Evolutionary conservation across 2,888 invertebrate genomes (phyloP), one percentile per base, ranked within the genome.

Genomic region (Synanthedon vespiformis): DNA sequence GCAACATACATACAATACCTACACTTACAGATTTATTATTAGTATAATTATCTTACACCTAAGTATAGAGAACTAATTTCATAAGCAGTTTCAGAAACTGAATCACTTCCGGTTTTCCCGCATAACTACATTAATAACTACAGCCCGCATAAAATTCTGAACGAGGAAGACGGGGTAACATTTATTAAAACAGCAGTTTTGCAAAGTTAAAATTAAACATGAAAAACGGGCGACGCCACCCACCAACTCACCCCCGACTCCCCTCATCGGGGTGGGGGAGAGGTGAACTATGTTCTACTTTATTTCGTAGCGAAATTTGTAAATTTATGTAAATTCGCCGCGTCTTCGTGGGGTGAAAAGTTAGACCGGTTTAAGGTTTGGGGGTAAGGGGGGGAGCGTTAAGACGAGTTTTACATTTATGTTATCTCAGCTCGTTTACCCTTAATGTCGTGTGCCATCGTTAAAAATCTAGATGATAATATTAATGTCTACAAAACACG

Each of bases 151-250:
- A 34, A 34, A 81, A 80, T 78, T 80, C 74, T 70, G 67, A 71
- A 71, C 74, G 69, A 72, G 75, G 82, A 83, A 84, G 84, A 85
- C 79, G 74, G 65, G 70, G 68, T 18, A 22, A 48, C 74, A 76
- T 78, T 83, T 87, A 86, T 86, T 87, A 86, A 87, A 86, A 85
- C 80, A 74, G 80, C 77, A 74, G 80, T 80, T 80, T 80, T 77
- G 81, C 80, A 74, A 86, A 86, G 86, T 86, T 86, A 82, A 87
- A 87, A 86, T 87, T 85, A 86, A 87, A 87, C 87, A 85, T 85
- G 87, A 87, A 87, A 87, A 86, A 87, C 84, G 80, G 72, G 67
- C 61, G 64, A 60, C 55, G 61, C 61, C 58, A 55, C 55, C 41
- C 56, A 52, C 65, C 61, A 64, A 57, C 10, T 3, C 48, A 10